Base-by-base conservation (phyloP, 2,797 vertebrate species). In the Anas bernieri region DNA sequence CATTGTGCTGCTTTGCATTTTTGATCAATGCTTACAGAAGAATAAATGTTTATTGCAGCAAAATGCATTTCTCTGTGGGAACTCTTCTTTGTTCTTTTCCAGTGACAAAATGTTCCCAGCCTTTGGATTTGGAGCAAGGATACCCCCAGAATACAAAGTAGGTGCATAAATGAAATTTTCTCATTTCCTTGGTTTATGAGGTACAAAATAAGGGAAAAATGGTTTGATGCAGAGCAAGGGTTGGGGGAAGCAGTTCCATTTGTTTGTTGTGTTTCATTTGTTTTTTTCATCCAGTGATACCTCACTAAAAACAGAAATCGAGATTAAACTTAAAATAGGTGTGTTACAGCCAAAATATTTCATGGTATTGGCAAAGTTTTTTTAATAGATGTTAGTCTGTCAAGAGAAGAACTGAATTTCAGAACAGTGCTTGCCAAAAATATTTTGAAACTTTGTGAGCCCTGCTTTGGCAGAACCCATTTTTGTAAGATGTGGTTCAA, bases 31-130 rank as follows among this genome's bases (percentile, higher is more conserved):
- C 52, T 83, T 76, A 43, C 31, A 59, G 78, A 63, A 37, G 62
- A 93, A 76, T 52, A 66, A 83, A 45, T 58, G 37, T 74, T 91
- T 52, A 26, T 50, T 78, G 39, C 77, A 87, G 82, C 25, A 83
- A 55, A 54, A 79, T 80, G 35, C 26, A 37, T 83, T 93, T 88
- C 17, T 89, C 41, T 52, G 6, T 78, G 37, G 39, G 8, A 87
- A 66, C 28, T 68, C 67, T 37, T 92, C 97, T 96, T 94, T 59
- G 76, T 97, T 98, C 48, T 94, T 92, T 95, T 95, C 90, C 97
- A 99, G 99, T 97, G 99, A 99, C 98, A 99, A 99, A 98, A 99
- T 99, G 99, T 99, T 99, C 97, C 99, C 99, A 55, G 99, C 99
- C 12, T 99, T 99, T 97, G 99, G 99, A 92, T 99, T 99, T 77